Evolutionary conservation across 2,888 invertebrate genomes (phyloP), one percentile per base, ranked within the genome.

Genomic region (Agrotis exclamationis): DNA sequence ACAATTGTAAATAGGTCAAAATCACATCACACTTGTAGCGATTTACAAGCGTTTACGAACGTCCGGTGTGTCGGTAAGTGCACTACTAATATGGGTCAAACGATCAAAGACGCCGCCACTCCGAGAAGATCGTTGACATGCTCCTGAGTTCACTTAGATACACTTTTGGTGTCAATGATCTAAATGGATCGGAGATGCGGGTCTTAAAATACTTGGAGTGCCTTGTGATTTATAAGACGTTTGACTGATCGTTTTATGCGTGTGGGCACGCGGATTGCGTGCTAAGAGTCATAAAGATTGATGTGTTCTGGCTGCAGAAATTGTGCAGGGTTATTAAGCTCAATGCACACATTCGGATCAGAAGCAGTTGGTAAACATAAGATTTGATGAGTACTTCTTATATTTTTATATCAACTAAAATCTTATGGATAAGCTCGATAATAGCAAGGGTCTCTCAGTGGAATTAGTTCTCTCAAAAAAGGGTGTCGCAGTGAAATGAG

Each of bases 61-160:
- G 84, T 93, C 92, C 93, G 91, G 89, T 70, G 89, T 67, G 80
- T 62, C 68, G 74, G 84, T 80, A 88, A 88, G 84, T 89, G 87
- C 88, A 88, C 76, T 65, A 60, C 67, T 86, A 86, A 90, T 88
- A 74, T 94, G 87, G 94, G 94, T 94, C 94, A 93, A 71, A 53
- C 79, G 87, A 90, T 93, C 93, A 93, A 94, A 94, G 89, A 83
- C 66, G 89, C 92, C 93, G 93, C 89, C 28, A 39, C 39, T 39
- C 39, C 39, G 9, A 39, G 82, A 76, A 76, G 92, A 88, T 85
- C 91, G 85, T 89, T 91, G 92, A 91, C 89, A 80, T 85, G 79
- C 77, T 71, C 71, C 16, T 48, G 85, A 81, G 87, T 86, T 87
- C 86, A 83, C 86, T 74, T 85, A 79, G 83, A 82, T 83, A 88